Conservation (phyloP, 2,888 invertebrate species). For the Acanthacorydalis orientalis region DNA sequence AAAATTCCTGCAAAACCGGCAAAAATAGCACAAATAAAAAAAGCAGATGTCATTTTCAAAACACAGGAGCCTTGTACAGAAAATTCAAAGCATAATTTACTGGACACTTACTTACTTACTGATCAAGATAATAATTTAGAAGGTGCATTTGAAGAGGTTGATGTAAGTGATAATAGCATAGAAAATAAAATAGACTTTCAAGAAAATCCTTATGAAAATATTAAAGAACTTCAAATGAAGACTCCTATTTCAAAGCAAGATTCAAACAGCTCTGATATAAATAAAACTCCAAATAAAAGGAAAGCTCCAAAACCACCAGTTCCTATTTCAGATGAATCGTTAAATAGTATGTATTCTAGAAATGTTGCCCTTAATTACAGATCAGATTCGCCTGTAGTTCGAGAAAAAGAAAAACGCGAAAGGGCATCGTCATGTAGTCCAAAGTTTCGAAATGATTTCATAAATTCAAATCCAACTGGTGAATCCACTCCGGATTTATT, state of each 20-base stretch:
- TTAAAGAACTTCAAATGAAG: conserved; percentile 19
- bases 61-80: conserved; percentile 17
- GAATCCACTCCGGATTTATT: conserved; percentile 9
- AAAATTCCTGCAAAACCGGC: conserved; percentile 56
- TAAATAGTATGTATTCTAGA: conserved; percentile 27
- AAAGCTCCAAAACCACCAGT: conserved; percentile 61
- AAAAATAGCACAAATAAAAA: conserved; percentile 3
- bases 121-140: not conserved
- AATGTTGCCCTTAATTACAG: conserved; percentile 36
- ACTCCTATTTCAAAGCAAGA: conserved; percentile 37
- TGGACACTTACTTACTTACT: conserved; percentile 4
- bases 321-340: conserved; percentile 31
- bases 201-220: conserved; percentile 8
- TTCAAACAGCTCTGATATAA: conserved; percentile 30
- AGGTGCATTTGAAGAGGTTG: not conserved
- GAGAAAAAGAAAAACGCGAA: conserved; percentile 61
- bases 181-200: not conserved
- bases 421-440: conserved; percentile 46
- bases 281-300: conserved; percentile 40
- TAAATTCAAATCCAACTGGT: conserved; percentile 21
- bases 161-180: not conserved
- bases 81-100: conserved; percentile 14
- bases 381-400: conserved; percentile 47
- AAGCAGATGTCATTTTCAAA: not conserved
- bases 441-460: conserved; percentile 32